Evolutionary conservation across 2,113 vertebrate species (phyloP), one percentile per base, ranked within the genome.

Genomic region (Crypturellus undulatus): DNA sequence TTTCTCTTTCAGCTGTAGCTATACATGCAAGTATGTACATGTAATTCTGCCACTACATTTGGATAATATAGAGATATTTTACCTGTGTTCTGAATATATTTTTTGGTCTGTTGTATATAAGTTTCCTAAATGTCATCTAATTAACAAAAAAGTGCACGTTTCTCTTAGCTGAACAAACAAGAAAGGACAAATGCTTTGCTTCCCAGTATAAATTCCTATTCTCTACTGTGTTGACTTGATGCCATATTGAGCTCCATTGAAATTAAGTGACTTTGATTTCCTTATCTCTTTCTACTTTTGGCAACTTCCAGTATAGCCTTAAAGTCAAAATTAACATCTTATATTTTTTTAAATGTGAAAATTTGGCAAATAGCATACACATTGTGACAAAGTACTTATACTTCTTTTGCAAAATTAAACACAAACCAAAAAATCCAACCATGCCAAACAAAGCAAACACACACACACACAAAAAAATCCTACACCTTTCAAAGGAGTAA

Each of bases 111-210:
- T 91, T 96, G 65, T 89, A 95, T 85, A 91, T 84, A 94, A 95
- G 87, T 97, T 97, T 97, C 91, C 87, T 67, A 92, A 43, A 70
- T 87, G 85, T 80, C 76, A 95, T 77, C 91, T 92, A 96, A 96
- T 95, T 77, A 92, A 86, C 32, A 87, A 73, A 75, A 94, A 97
- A 91, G 49, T 70, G 43, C 16, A 67, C 89, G 92, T 81, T 91
- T 68, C 45, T 56, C 79, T 52, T 9, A 91, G 52, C 24, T 49
- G 82, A 94, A 93, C 84, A 94, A 92, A 94, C 70, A 89, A 90
- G 75, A 54, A 42, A 85, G 49, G 42, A 65, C 3, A 86, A 69
- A 32, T 7, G 6, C 12, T 25, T 92, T 88, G 17, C 62, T 40
- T 59, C 36, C 21, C 63, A 47, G 7, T 11, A 45, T 28, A 52